Percentiles rank a stretch among this genome's conserved stretches.
These are phyloP conservation scores for Psittacula echo DNA, from an alignment of 2,797 vertebrate species.

Conservation along the genomic window DNA sequence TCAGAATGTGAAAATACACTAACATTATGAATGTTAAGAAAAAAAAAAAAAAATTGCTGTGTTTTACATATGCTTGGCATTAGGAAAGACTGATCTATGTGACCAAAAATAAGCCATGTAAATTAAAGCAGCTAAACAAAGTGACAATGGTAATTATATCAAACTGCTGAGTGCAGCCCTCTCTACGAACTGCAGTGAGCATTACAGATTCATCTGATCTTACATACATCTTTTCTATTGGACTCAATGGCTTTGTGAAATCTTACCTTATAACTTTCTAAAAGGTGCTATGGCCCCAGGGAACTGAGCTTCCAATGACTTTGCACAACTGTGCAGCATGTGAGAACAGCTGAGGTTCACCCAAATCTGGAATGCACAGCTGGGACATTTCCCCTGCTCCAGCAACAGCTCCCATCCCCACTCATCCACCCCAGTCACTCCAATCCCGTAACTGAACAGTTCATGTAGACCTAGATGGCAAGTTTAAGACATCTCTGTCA, in stretches of 20 bases:
- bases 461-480: not conserved
- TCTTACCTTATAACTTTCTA: not conserved
- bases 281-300: not conserved
- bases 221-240: not conserved
- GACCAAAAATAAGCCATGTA: not conserved
- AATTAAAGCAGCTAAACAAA: not conserved
- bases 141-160: not conserved
- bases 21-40: not conserved
- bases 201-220: not conserved
- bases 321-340: not conserved
- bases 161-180: not conserved
- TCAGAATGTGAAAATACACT: not conserved
- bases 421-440: not conserved
- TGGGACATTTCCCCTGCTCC: conserved; percentile 5
- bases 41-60: not conserved
- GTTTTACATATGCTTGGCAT: not conserved
- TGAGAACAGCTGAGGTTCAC: conserved; percentile 22
- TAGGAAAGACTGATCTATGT: not conserved
- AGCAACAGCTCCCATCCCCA: not conserved
- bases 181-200: not conserved
- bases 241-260: not conserved
- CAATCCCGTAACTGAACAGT: not conserved
- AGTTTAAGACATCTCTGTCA: not conserved
- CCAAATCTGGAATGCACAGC: not conserved
- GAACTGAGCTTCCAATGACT: not conserved